Evolutionary conservation across 2,888 invertebrate species (phyloP), one percentile per base, ranked within the genome.

Genomic region (Machimus rusticus): DNA sequence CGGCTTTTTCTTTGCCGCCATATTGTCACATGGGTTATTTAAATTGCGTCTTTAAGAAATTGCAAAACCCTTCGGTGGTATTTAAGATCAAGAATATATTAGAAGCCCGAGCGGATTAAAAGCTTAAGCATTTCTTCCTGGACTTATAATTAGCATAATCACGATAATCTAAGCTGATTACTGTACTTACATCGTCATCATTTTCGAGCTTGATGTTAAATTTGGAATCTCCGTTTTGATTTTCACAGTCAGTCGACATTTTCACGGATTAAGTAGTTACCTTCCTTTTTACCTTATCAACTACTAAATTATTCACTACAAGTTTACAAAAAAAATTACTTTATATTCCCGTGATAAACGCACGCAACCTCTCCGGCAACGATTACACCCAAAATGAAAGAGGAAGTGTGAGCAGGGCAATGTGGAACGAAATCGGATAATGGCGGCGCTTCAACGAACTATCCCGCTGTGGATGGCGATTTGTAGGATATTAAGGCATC

Each of bases 171-270:
- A 74, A 28, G 9, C 14, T 31, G 28, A 8, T 19, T 39, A 87
- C 16, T 88, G 88, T 89, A 2, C 87, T 88, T 76, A 86, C 86
- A 76, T 86, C 86, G 77, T 89, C 88, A 81, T 89, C 88, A 74
- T 88, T 87, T 87, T 89, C 89, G n/a, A 87, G 86, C 85, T 87
- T 23, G 0, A 4, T 51, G 43, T 79, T 79, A 79, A 37, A 79
- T 28, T 46, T 43, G 19, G 88, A 76, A 87, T 88, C 57, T 57
- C 86, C 87, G 88, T 89, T 76, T 88, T 77, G 88, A 89, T 89
- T 43, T 79, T 79, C 79, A 79, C 79, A 79, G 39, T 79, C 79
- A 37, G 34, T 46, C 79, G 79, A 79, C 79, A 79, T 79, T 51
- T 8, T 74, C 5, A 1, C 74, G 5, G 14, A 46, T 79, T 79